Evolutionary conservation across 2,113 vertebrate species (phyloP), one percentile per base, ranked within the genome.

Genomic region (Sinocyclocheilus anshuiensis): DNA sequence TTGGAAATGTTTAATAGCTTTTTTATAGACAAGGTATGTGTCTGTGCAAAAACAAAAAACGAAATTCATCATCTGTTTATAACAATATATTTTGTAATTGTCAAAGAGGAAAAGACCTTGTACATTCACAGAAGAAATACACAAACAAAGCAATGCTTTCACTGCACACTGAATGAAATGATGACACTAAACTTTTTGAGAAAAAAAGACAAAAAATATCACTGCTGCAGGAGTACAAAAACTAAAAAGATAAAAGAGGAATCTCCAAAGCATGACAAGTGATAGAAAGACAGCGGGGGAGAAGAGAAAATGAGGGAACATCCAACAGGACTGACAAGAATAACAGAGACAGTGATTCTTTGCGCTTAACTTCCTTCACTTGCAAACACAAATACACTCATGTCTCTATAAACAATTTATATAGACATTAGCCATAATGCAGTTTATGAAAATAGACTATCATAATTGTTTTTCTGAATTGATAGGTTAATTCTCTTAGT

Each of bases 261-360:
- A 90, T 90, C 89, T 92, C 87, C 85, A 90, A 92, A 85, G 87
- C 90, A 81, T 93, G 92, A 92, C 89, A 88, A 92, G 92, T 91
- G 91, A 93, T 92, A 91, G 91, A 92, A 89, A 93, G 92, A 93
- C 92, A 94, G 92, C 83, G 78, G 86, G 91, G 89, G 88, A 90
- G 89, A 84, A 91, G 88, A 87, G 86, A 89, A 91, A 90, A 87
- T 89, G 88, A 91, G 91, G 91, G 92, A 93, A 93, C 93, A 93
- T 93, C 90, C 92, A 91, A 81, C 86, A 87, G 83, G 90, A 90
- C 92, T 93, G 93, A 95, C 92, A 93, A 42, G 7, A 45, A 91
- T 92, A 92, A 90, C 90, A 88, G 91, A 90, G 26, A 83, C 86
- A 81, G 61, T 36, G 76, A 85, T 61, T 36, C n/a, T 45, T 33